phyloP scores from a whole-genome alignment of 2,113 vertebrate species.

The Mola mola region DNA sequence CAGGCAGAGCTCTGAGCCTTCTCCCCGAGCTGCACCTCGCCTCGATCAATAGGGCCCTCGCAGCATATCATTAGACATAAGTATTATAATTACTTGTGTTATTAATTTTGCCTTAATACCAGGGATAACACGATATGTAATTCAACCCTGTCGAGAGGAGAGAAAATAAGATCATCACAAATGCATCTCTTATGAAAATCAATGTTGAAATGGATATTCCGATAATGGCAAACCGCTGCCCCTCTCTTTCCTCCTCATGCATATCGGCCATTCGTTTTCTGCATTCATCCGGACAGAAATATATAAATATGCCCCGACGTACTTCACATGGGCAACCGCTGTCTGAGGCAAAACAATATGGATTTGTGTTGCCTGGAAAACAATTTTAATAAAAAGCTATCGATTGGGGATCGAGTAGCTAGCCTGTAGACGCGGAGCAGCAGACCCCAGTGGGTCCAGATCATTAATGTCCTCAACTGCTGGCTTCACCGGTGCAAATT shows the following conservation, averaged over 20 bases:
- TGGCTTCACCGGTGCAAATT: conserved; percentile 78
- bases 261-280: conserved; percentile 79
- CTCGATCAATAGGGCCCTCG: conserved; percentile 76
- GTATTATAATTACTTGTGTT: conserved; percentile 82
- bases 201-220: conserved; percentile 80
- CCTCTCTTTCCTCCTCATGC: conserved; percentile 66
- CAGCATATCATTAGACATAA: conserved; percentile 81
- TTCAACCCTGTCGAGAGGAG: conserved; percentile 77
- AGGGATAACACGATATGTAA: conserved; percentile 77
- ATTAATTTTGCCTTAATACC: conserved; percentile 83
- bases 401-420: conserved; percentile 80
- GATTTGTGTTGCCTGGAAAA: conserved; percentile 86
- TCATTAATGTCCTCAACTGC: conserved; percentile 84
- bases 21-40: conserved; percentile 61
- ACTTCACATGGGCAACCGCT: conserved; percentile 72
- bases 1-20: conserved; percentile 63
- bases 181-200: conserved; percentile 82
- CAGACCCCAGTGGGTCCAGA: conserved; percentile 79
- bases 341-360: conserved; percentile 82
- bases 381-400: conserved; percentile 89
- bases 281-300: conserved; percentile 74
- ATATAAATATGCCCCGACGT: conserved; percentile 72
- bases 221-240: conserved; percentile 66
- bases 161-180: conserved; percentile 82
- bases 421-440: conserved; percentile 74